Evolutionary conservation across 2,888 invertebrate species (phyloP).

Genomic region (Mesochorus sp.): DNA sequence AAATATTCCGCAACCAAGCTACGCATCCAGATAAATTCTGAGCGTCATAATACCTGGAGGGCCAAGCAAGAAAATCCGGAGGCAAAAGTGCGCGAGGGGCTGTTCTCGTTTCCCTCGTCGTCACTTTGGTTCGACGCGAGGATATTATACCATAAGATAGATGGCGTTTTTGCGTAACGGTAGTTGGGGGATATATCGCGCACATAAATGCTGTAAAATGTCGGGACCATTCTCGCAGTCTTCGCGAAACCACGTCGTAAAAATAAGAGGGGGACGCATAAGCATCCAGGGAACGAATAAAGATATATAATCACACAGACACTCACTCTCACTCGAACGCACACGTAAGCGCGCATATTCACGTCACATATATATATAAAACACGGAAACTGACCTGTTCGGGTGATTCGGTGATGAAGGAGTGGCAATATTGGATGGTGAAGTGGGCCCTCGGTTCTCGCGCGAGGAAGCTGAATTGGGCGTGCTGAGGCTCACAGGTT

Average conservation of each 20-base stretch:
- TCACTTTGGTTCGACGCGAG: conserved; percentile 14
- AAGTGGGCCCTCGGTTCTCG: conserved; percentile 88
- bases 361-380: not conserved
- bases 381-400: conserved; percentile 86
- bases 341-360: not conserved
- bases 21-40: conserved; percentile 6
- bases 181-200: conserved; percentile 23
- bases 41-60: conserved; percentile 9
- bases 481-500: conserved; percentile 91
- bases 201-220: conserved; percentile 53
- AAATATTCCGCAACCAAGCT: conserved; percentile 33
- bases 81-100: conserved; percentile 12
- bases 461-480: conserved; percentile 91
- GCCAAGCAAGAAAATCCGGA: not conserved
- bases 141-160: conserved; percentile 34
- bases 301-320: not conserved
- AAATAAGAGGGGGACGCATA: not conserved
- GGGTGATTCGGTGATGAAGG: conserved; percentile 89
- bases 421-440: conserved; percentile 91
- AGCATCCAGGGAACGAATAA: not conserved
- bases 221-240: conserved; percentile 4
- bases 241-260: conserved; percentile 39
- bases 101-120: not conserved
- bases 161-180: conserved; percentile 57
- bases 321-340: not conserved